phyloP scores from a whole-genome alignment of 2,113 vertebrate genomes.

The Salminus brasiliensis region DNA sequence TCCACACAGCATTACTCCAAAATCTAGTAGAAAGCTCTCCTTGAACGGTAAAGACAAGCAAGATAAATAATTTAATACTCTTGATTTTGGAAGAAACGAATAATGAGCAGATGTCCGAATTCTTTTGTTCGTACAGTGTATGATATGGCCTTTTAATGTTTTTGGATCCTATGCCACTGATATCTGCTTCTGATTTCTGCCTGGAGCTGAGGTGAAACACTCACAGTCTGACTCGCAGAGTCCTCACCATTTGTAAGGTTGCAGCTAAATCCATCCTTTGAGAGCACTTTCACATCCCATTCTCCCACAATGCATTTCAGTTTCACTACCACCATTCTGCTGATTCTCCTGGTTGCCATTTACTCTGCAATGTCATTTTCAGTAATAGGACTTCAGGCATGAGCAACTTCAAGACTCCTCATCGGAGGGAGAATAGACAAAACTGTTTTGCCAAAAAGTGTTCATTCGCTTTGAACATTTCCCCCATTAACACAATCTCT shows the following conservation, averaged over 20 bases:
- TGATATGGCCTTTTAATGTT: constrained; percentile 85
- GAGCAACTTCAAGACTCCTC: constrained; percentile 90
- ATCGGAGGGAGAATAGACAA: constrained; percentile 83
- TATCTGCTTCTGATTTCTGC: constrained; percentile 86
- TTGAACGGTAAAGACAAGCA: too few species aligned
- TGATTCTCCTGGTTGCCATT: constrained; percentile 97
- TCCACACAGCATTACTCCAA: too few species aligned
- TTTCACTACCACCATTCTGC: constrained; percentile 82
- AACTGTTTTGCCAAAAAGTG: constrained; percentile 67
- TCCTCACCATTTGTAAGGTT: constrained; percentile 83
- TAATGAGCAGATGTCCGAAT: not conserved
- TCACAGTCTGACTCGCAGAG: constrained; percentile 83
- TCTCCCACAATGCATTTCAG: constrained; percentile 90
- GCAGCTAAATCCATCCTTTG: constrained; percentile 65
- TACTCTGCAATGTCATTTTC: constrained; percentile 89
- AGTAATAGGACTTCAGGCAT: constrained; percentile 89
- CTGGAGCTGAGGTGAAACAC: constrained; percentile 83
- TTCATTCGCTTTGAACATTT: constrained; percentile 65
- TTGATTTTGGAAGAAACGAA: too few species aligned
- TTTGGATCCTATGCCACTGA: constrained; percentile 85
- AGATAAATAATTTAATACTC: too few species aligned
- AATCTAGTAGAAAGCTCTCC: too few species aligned
- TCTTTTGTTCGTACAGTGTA: constrained; percentile 56
- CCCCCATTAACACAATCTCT: constrained; percentile 39
- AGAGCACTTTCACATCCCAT: constrained; percentile 91